Percentiles rank a stretch among this genome's conserved stretches.
Evolutionary conservation across 1,140 invertebrate genomes (phyloP).

Genomic region (Caerostris darwini): DNA sequence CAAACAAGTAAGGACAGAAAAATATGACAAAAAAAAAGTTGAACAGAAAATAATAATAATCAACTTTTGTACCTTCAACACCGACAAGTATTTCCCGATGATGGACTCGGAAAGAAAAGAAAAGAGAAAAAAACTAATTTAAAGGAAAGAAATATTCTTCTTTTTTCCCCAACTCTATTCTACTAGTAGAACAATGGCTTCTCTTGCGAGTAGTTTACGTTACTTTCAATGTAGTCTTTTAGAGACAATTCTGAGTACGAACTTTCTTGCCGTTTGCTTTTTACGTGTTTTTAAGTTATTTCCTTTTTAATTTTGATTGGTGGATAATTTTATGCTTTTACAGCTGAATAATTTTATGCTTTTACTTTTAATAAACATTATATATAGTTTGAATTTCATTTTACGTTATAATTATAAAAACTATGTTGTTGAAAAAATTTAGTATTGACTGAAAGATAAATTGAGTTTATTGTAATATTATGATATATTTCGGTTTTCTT

Average conservation of each 20-base stretch:
- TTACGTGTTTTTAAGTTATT: no score
- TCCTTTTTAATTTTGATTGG: no score
- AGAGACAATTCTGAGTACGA: neutral
- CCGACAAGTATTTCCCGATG: neutral
- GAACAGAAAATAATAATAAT: slow-evolving; percentile 13
- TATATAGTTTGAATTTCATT: no score
- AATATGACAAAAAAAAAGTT: neutral
- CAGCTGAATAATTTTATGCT: no score
- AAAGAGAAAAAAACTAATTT: neutral
- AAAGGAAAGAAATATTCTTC: neutral
- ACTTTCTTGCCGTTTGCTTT: no score
- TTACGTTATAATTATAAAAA: no score
- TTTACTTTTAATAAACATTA: no score
- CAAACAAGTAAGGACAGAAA: neutral
- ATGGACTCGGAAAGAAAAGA: neutral
- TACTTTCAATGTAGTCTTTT: neutral
- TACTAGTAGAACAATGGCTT: neutral
- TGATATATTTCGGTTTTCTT: no score
- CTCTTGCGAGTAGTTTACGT: neutral
- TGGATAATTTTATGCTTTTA: no score
- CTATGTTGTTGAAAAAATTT: no score
- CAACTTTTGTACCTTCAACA: slow-evolving; percentile 11
- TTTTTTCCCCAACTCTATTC: neutral
- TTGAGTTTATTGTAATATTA: no score
- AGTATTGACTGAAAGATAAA: no score